phyloP scores from a whole-genome alignment of 2,797 vertebrate genomes.

The Morus bassanus region DNA sequence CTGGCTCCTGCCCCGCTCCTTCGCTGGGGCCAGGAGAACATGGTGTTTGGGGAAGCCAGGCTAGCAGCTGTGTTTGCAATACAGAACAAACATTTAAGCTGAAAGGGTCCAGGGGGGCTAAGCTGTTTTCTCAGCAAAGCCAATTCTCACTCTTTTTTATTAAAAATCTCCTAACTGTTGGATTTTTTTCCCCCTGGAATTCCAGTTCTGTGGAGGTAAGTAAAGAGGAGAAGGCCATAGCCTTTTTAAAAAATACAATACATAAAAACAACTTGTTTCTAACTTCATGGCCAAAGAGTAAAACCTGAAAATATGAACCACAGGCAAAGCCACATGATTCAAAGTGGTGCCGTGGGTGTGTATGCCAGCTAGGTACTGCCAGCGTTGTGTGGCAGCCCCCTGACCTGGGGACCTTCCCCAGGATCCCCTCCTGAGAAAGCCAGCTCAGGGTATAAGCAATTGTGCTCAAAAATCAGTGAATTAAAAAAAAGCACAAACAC shows the following conservation, averaged over 20 bases:
- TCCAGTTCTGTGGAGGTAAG: not conserved
- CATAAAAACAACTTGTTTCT: not conserved
- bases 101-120: not conserved
- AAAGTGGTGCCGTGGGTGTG: rapidly evolving
- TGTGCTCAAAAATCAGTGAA: not conserved
- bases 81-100: not conserved
- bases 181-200: not conserved
- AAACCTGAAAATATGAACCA: not conserved
- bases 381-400: not conserved
- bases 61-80: not conserved
- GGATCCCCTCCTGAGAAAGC: not conserved
- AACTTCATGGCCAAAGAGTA: not conserved
- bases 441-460: not conserved
- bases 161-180: not conserved
- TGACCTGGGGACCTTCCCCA: not conserved
- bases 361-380: not conserved
- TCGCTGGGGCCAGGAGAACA: not conserved
- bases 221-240: not conserved
- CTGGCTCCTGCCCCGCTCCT: not conserved
- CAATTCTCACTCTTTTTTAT: not conserved
- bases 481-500: not conserved
- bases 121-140: not conserved
- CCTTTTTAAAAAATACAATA: not conserved
- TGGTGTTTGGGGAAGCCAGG: not conserved
- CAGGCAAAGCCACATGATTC: not conserved